phyloP scores from a whole-genome alignment of 2,113 vertebrate genomes.

The Fukomys damarensis region DNA sequence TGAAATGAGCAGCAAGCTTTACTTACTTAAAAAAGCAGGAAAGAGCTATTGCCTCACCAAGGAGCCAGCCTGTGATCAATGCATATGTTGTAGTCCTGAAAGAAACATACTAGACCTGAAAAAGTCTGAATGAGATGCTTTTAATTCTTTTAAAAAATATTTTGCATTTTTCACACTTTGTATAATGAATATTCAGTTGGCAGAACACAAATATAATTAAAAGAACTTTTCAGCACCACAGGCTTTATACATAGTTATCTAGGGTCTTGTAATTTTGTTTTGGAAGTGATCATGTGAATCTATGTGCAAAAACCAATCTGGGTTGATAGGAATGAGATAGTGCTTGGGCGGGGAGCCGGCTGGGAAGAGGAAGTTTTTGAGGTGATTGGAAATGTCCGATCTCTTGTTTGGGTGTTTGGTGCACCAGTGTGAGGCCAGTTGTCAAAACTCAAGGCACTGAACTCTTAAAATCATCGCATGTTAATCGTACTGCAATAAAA shows the following conservation, averaged over 20 bases:
- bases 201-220: slow-evolving; percentile 52
- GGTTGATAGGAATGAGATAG: neutral
- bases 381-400: neutral
- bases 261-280: slow-evolving; percentile 52
- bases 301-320: neutral
- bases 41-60: neutral
- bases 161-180: slow-evolving; percentile 26
- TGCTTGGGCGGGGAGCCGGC: neutral
- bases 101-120: neutral
- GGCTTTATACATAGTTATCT: neutral
- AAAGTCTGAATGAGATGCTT: neutral
- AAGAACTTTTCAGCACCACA: slow-evolving; percentile 41
- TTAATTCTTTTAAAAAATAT: slow-evolving; percentile 32
- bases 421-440: neutral
- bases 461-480: neutral
- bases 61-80: neutral
- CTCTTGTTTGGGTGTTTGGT: neutral
- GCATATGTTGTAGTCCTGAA: neutral
- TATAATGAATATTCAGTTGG: slow-evolving; percentile 31
- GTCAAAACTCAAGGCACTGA: neutral
- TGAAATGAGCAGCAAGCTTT: neutral
- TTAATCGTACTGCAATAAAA: neutral
- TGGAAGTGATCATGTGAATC: slow-evolving; percentile 42
- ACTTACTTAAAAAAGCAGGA: neutral
- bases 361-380: neutral